Base-by-base conservation (phyloP, 2,888 invertebrate genomes). In the Euzophera pinguis region DNA sequence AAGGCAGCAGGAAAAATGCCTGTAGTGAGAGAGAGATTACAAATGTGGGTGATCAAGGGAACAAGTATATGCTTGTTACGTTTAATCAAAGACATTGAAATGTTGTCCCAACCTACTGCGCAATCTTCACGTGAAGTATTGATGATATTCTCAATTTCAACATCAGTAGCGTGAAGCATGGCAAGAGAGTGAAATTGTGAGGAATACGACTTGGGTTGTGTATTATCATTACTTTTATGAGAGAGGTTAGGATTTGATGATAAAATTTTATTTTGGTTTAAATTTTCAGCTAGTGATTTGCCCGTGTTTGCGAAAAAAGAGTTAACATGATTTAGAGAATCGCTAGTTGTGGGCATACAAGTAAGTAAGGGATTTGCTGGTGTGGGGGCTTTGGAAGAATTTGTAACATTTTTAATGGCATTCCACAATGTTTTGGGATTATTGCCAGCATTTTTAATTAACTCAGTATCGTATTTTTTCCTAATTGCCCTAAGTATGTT, bases 391-490 rank as follows among this genome's bases (percentile, higher is more conserved):
- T 32, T 32, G 7, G 32, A 32, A 7, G 32, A 32, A 7, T 35
- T 14, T 14, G 47, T 47, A 9, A 47, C 35, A 16, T 34, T 13
- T n/a, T 47, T 47, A n/a, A 47, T 47, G 14, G 47, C 14, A 13
- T 47, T 32, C 47, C 47, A 47, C 10, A 47, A 10, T 16, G 9
- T 13, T 17, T 16, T 14, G 3, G 47, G 16, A 16, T 47, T 47
- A 7, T 47, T 47, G 7, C 32, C 9, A 5, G 14, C 17, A 17
- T 47, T 47, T 3, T 3, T 10, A 16, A 47, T 35, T n/a, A 35
- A 13, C 3, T 34, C 35, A 1, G 14, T 47, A 10, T 47, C 47
- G 17, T 47, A 47, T 47, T 47, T 32, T 6, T 17, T 29, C 14
- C 35, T 47, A 10, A 10, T 9, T 16, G 34, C 35, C 14, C 14